These are phyloP conservation scores for Chlorodrepanis virens DNA, from an alignment of 2,113 vertebrate genomes.

Conservation along the genomic window DNA sequence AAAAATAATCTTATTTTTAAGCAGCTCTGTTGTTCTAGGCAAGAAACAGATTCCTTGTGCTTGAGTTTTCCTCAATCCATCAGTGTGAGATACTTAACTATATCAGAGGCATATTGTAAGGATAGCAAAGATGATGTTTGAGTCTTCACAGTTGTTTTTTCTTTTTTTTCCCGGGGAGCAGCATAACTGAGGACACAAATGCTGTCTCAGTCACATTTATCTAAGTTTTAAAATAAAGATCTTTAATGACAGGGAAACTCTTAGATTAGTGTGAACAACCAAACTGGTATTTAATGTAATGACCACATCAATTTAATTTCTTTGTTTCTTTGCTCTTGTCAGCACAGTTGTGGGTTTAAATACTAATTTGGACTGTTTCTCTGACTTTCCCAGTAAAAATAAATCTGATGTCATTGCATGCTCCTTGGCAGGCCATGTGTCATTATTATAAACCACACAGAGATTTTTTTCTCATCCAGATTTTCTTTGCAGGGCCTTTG, in stretches of 20 bases:
- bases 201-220: neutral
- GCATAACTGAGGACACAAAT: neutral
- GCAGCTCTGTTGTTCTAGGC: neutral
- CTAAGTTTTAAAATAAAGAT: conserved; percentile 43
- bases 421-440: conserved; percentile 48
- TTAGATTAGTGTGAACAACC: conserved; percentile 40
- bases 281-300: conserved; percentile 43
- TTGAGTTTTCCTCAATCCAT: neutral
- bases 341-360: conserved; percentile 51
- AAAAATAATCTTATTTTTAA: neutral
- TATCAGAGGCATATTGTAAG: neutral
- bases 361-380: conserved; percentile 35
- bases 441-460: conserved; percentile 54
- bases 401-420: conserved; percentile 49
- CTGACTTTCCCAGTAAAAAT: conserved; percentile 36
- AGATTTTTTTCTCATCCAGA: conserved; percentile 66
- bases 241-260: conserved; percentile 26
- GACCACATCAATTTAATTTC: conserved; percentile 37
- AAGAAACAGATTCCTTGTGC: neutral
- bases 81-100: neutral
- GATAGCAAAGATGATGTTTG: neutral
- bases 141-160: neutral
- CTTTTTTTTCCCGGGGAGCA: neutral
- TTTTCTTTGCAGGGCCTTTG: conserved; percentile 80
- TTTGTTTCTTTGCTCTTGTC: conserved; percentile 41